Percentiles rank a stretch among this genome's conserved stretches.
Conservation (phyloP, 1,140 invertebrate species). For the Phortica variegata region DNA sequence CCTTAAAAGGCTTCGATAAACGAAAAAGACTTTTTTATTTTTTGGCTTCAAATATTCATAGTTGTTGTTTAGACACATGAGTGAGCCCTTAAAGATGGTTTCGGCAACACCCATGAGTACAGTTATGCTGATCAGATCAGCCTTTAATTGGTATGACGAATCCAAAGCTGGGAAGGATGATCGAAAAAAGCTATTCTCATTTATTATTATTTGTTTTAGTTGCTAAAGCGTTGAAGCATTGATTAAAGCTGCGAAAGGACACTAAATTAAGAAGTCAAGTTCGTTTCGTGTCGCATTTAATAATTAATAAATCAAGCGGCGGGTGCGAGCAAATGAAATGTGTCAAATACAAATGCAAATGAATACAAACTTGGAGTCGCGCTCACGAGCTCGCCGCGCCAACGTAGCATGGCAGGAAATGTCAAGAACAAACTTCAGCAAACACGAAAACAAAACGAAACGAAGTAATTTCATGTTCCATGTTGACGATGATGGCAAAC, state of each 20-base stretch:
- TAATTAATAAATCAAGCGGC: conserved; percentile 53
- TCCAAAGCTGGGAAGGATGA: neutral
- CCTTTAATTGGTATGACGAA: neutral
- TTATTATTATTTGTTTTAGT: neutral
- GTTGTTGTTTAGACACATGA: too few species aligned
- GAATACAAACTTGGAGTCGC: neutral
- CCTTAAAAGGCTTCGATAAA: too few species aligned
- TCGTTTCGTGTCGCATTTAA: conserved; percentile 45
- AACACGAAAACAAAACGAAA: conserved; percentile 51
- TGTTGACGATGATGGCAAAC: conserved; percentile 25
- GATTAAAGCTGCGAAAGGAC: conserved; percentile 45
- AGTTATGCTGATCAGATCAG: neutral
- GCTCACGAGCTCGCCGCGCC: conserved; percentile 17
- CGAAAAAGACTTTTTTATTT: too few species aligned
- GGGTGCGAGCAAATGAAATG: conserved; percentile 37
- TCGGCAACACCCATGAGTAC: too few species aligned
- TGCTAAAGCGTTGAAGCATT: conserved; percentile 2
- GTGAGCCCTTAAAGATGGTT: too few species aligned
- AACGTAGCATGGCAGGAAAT: conserved; percentile 33
- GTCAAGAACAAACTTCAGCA: conserved; percentile 44
- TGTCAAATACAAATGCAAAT: conserved; percentile 47
- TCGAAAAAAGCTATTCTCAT: neutral
- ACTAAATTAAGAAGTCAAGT: conserved; percentile 51
- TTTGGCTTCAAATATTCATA: too few species aligned
- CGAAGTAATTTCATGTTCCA: conserved; percentile 36